Evolutionary conservation across 1,140 invertebrate genomes (phyloP).

Genomic region (Ips nitidus): DNA sequence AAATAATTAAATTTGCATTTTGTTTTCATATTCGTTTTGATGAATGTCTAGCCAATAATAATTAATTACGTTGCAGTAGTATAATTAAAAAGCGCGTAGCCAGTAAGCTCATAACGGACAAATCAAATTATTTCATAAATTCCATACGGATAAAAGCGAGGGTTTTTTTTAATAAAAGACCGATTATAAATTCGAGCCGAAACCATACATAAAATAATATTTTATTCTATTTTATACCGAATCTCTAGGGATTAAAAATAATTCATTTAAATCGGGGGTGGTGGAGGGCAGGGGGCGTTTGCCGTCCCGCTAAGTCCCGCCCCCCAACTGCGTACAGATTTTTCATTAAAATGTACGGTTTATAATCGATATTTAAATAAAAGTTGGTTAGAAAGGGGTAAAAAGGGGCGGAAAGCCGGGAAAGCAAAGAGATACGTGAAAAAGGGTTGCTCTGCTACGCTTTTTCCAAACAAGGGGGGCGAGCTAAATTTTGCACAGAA

Average conservation of each 20-base stretch:
- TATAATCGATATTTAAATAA: slow-evolving; percentile 44
- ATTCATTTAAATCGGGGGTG: slow-evolving; percentile 34
- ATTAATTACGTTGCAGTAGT: too few relatives aligned
- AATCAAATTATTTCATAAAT: slow-evolving; percentile 1
- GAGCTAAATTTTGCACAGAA: slow-evolving; percentile 24
- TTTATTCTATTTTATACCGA: slow-evolving; percentile 9
- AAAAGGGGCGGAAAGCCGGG: slow-evolving; percentile 40
- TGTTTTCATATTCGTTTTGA: too few relatives aligned
- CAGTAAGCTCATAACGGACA: background rate
- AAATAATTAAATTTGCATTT: too few relatives aligned
- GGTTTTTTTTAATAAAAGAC: slow-evolving; percentile 12
- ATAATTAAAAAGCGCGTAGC: too few relatives aligned
- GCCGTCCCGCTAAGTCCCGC: slow-evolving; percentile 11
- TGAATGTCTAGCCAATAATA: too few relatives aligned
- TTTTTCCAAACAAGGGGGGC: slow-evolving; percentile 35
- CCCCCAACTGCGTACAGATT: slow-evolving; percentile 33
- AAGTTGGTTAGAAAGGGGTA: slow-evolving; percentile 41
- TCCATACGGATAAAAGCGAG: background rate
- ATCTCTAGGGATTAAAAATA: slow-evolving; percentile 33
- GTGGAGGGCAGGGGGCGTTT: slow-evolving; percentile 8
- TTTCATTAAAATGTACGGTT: slow-evolving; percentile 42
- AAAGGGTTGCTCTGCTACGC: slow-evolving; percentile 40
- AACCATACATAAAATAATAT: slow-evolving; percentile 25
- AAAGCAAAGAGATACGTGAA: slow-evolving; percentile 39
- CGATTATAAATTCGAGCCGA: slow-evolving; percentile 9